Evolutionary conservation across 1,140 invertebrate genomes (phyloP), one percentile per base, ranked within the genome.

Genomic region (Mya arenaria): DNA sequence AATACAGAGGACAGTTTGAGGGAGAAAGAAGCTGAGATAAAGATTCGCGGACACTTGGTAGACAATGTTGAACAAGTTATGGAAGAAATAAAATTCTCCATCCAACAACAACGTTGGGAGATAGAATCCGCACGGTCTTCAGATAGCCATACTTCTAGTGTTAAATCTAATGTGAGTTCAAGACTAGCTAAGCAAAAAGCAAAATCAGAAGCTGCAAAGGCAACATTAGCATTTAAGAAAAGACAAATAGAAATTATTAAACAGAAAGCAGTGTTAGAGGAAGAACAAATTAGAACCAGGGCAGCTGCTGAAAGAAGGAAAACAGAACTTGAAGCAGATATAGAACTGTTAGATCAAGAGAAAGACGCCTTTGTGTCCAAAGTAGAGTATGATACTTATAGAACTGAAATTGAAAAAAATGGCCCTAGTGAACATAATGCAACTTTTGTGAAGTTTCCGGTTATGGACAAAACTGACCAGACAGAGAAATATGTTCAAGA

Each of bases 161-260:
- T n/a, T n/a, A n/a, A n/a, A n/a, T n/a, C n/a, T n/a, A n/a, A n/a
- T n/a, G n/a, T n/a, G n/a, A n/a, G n/a, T n/a, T n/a, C n/a, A n/a
- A n/a, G n/a, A n/a, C n/a, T n/a, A n/a, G n/a, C n/a, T n/a, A n/a
- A n/a, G n/a, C n/a, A n/a, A n/a, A n/a, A n/a, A n/a, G 52, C 48
- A 36, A 72, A 25, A 72, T 34, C 58, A 72, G 28, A 72, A 3
- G 28, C 52, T 23, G 69, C 69, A 8, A 79, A 56, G 60, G 44
- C 56, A 25, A 56, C 55, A 36, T 41, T 23, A 58, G 75, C 5
- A 28, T 69, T 37, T 39, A 56, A 37, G 4, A 32, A 56, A 58
- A 58, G 69, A 44, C 48, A n/a, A 68, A 65, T 52, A 2, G 63
- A 55, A 56, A 23, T 68, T 6, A 55, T 39, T 39, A 19, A 39